These are phyloP conservation scores for Larimichthys polyactis DNA, from an alignment of 2,113 vertebrate genomes.

Conservation along the genomic window DNA sequence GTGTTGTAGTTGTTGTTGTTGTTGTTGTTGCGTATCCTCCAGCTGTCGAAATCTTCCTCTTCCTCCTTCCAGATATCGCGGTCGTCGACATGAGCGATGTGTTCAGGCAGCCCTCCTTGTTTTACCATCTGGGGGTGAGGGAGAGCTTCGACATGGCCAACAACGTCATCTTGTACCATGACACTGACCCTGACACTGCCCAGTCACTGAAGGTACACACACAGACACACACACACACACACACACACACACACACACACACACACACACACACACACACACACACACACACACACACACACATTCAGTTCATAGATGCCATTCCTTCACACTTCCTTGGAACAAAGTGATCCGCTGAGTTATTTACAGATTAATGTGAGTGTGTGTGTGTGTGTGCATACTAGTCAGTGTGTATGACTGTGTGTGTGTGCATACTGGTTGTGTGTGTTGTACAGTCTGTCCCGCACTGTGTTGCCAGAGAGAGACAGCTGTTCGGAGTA, in stretches of 20 bases:
- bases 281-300: constrained; percentile 17
- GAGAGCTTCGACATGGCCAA: constrained; percentile 98
- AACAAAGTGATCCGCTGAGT: constrained; percentile 55
- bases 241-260: constrained; percentile 7
- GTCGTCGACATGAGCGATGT: constrained; percentile 97
- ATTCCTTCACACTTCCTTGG: constrained; percentile 26
- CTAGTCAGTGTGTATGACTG: neutral
- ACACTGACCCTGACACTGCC: constrained; percentile 90
- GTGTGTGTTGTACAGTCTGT: constrained; percentile 3
- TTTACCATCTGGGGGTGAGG: constrained; percentile 95
- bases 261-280: constrained; percentile 64
- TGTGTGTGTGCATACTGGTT: constrained; percentile 2
- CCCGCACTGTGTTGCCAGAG: constrained; percentile 5
- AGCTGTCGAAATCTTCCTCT: neutral
- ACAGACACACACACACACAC: constrained; percentile 18
- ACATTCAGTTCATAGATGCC: constrained; percentile 16
- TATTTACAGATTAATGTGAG: constrained; percentile 60
- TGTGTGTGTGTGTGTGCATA: neutral
- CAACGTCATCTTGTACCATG: constrained; percentile 95
- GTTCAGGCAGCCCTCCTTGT: constrained; percentile 92
- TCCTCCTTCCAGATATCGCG: constrained; percentile 89
- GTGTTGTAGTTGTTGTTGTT: rapidly evolving
- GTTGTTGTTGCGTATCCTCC: neutral
- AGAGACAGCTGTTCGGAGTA: constrained; percentile 42
- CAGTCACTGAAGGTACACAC: constrained; percentile 91